Percentiles rank a stretch among this genome's conserved stretches.
phyloP scores from a whole-genome alignment of 2,113 vertebrate species.

The Kryptolebias marmoratus region DNA sequence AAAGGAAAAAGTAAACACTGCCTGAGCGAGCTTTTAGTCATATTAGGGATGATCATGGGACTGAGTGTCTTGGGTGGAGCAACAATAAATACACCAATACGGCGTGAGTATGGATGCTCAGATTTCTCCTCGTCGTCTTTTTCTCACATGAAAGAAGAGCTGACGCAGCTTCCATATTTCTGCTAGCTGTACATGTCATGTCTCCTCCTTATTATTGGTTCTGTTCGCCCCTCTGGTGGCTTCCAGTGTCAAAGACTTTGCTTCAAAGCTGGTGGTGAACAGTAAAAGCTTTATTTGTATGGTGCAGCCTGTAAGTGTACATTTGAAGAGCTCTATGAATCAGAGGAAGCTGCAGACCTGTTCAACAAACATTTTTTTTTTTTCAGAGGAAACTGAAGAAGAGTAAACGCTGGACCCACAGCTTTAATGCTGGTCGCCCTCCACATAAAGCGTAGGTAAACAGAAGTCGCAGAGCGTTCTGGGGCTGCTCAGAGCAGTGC shows the following conservation, averaged over 20 bases:
- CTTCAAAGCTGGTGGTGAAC: conserved; percentile 49
- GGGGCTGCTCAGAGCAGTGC: conserved; percentile 29
- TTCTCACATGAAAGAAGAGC: conserved; percentile 19
- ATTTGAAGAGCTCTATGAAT: conserved; percentile 40
- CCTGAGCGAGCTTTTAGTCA: background rate
- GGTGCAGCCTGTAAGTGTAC: conserved; percentile 11
- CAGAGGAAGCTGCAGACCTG: conserved; percentile 30
- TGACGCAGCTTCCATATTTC: conserved; percentile 41
- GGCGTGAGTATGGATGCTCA: background rate
- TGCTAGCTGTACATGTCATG: conserved; percentile 23
- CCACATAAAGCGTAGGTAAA: conserved; percentile 33
- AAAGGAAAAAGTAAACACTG: background rate
- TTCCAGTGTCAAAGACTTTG: conserved; percentile 40
- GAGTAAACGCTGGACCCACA: conserved; percentile 4
- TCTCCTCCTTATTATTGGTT: conserved; percentile 17
- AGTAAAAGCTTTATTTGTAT: conserved; percentile 13
- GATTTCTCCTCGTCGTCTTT: conserved; percentile 9
- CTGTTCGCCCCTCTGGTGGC: conserved; percentile 22
- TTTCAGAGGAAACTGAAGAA: conserved; percentile 20
- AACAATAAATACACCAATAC: background rate
- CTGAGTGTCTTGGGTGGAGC: conserved; percentile 10
- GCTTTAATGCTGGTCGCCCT: conserved; percentile 34
- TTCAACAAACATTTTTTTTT: conserved; percentile 16
- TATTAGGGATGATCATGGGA: fast-evolving
- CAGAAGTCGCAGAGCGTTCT: conserved; percentile 28